Evolutionary conservation across 1,140 invertebrate genomes (phyloP), one percentile per base, ranked within the genome.

Genomic region (Phortica variegata): DNA sequence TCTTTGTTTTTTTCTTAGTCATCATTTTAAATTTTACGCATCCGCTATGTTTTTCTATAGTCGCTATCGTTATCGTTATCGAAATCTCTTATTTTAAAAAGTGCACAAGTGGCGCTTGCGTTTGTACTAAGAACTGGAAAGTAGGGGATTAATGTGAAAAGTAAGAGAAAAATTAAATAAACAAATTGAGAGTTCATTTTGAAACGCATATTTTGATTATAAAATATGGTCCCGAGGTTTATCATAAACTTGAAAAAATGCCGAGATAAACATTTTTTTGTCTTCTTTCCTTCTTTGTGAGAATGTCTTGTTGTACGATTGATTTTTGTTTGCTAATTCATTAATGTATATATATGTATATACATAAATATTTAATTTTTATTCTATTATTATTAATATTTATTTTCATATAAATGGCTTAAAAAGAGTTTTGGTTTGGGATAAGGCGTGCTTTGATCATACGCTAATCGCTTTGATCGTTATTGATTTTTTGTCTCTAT

Each of bases 141-240:
- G 23, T 26, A 26, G n/a, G n/a, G n/a, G n/a, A n/a, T n/a, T n/a
- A n/a, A n/a, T n/a, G n/a, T n/a, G n/a, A n/a, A n/a, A n/a, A n/a
- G n/a, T n/a, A n/a, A n/a, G n/a, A n/a, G n/a, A n/a, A n/a, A n/a
- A n/a, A n/a, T n/a, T n/a, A n/a, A n/a, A n/a, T n/a, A n/a, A n/a
- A n/a, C n/a, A n/a, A n/a, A n/a, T n/a, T n/a, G n/a, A n/a, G n/a
- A n/a, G n/a, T 56, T 59, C 57, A 48, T 49, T 58, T 46, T 73
- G 70, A 73, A 73, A 73, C 70, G 65, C 70, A 73, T 73, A 73
- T 73, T 73, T 73, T 73, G 68, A 72, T 73, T 73, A 60, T 69
- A 73, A 73, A 73, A 73, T 73, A 73, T 73, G 70, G 70, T 73
- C 70, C 70, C 70, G 63, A 68, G 63, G 63, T 68, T 68, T 54